Percentiles rank a stretch among this genome's conserved stretches.
Conservation (phyloP, 2,888 invertebrate species). For the Octodonta nipae region DNA sequence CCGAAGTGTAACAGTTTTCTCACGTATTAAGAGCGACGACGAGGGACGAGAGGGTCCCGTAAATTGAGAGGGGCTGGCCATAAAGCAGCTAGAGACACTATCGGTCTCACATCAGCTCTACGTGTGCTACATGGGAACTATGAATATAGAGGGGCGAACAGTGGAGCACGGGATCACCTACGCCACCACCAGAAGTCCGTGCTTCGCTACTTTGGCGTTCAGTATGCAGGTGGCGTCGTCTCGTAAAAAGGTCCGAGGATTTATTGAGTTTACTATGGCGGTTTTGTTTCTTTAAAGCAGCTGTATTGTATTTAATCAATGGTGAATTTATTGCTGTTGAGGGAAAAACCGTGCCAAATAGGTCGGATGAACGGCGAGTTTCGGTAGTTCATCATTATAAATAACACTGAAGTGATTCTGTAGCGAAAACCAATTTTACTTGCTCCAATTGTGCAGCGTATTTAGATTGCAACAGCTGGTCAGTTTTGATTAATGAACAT, state of each 20-base stretch:
- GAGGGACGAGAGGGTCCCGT: conserved; percentile 26
- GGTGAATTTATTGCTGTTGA: too few species aligned
- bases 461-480: too few species aligned
- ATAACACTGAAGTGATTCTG: too few species aligned
- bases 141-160: conserved; percentile 20
- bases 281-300: conserved; percentile 1
- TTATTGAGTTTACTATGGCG: conserved; percentile 1
- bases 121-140: conserved; percentile 34
- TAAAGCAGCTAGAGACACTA: conserved; percentile 35
- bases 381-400: too few species aligned
- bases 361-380: too few species aligned
- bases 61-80: conserved; percentile 32
- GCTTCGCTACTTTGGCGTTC: too few species aligned
- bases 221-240: conserved; percentile 1
- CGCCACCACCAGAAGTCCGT: too few species aligned
- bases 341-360: too few species aligned
- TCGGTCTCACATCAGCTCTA: conserved; percentile 33
- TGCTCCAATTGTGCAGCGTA: too few species aligned
- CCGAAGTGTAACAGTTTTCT: conserved; percentile 27
- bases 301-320: conserved; percentile 8
- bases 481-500: too few species aligned
- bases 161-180: too few species aligned
- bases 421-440: too few species aligned
- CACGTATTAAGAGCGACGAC: conserved; percentile 28
- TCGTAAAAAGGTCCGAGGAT: not conserved